phyloP scores from a whole-genome alignment of 2,113 vertebrate genomes.

The Notothenia rossii region DNA sequence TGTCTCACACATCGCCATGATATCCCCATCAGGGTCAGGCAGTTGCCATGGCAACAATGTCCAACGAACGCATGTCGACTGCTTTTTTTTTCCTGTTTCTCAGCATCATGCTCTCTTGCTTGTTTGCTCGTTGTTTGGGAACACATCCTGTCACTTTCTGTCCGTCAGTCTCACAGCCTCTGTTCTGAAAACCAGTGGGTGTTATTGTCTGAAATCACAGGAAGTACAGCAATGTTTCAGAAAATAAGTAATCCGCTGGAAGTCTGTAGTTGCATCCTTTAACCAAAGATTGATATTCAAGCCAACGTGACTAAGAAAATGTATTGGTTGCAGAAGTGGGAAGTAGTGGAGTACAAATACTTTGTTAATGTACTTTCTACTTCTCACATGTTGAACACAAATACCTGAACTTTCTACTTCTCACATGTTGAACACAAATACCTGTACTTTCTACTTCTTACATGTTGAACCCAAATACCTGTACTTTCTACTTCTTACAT shows the following conservation, averaged over 20 bases:
- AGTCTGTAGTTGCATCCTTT: not conserved
- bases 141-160: not conserved
- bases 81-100: not conserved
- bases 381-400: no score
- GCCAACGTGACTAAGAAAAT: no score
- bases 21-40: conserved; percentile 44
- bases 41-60: conserved; percentile 67
- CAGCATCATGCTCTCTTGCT: not conserved
- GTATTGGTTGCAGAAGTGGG: no score
- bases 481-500: no score
- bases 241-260: not conserved
- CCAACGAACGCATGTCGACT: not conserved
- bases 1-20: not conserved
- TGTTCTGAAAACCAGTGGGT: conserved; percentile 24
- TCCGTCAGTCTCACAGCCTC: not conserved
- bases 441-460: no score
- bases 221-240: not conserved
- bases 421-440: no score
- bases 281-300: not conserved
- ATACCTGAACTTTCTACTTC: no score
- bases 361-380: no score
- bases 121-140: not conserved
- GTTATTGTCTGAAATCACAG: not conserved
- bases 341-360: no score
- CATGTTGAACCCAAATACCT: no score